Conservation (phyloP, 2,113 vertebrate species). For the Cepphus grylle region DNA sequence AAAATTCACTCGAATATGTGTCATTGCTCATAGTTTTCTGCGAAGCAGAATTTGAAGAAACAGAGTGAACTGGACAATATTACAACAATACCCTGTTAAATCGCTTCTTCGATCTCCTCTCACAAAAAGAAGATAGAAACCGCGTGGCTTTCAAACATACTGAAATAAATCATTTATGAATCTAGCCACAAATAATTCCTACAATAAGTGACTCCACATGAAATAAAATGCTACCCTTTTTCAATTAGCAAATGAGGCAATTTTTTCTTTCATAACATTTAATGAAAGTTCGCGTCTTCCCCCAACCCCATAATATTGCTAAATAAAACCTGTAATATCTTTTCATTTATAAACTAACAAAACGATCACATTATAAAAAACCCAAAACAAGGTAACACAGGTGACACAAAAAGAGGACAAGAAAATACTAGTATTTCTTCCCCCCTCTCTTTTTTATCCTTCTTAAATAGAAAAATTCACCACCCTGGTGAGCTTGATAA, state of each 20-base stretch:
- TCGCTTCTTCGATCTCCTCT: not conserved
- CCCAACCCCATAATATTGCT: conserved; percentile 64
- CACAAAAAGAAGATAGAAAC: not conserved
- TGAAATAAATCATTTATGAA: conserved; percentile 37
- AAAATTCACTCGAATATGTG: not conserved
- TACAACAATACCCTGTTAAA: not conserved
- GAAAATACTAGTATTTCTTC: conserved; percentile 52
- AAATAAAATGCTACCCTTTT: conserved; percentile 58
- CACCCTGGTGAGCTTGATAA: conserved; percentile 62
- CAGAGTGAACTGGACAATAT: not conserved
- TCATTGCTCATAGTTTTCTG: not conserved
- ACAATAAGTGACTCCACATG: conserved; percentile 26
- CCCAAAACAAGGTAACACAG: conserved; percentile 66
- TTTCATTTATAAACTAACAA: conserved; percentile 74
- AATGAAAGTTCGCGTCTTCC: conserved; percentile 69
- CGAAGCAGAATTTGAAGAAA: conserved; percentile 13
- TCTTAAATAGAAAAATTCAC: conserved; percentile 58
- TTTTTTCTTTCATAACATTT: conserved; percentile 72
- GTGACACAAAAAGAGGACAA: conserved; percentile 75
- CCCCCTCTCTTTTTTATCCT: not conserved
- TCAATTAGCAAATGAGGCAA: conserved; percentile 73
- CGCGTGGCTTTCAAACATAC: conserved; percentile 7
- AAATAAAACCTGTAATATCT: conserved; percentile 77
- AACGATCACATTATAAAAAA: conserved; percentile 69
- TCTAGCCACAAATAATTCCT: conserved; percentile 55